Conservation (phyloP, 2,888 invertebrate species). For the Andricus quercusramuli region DNA sequence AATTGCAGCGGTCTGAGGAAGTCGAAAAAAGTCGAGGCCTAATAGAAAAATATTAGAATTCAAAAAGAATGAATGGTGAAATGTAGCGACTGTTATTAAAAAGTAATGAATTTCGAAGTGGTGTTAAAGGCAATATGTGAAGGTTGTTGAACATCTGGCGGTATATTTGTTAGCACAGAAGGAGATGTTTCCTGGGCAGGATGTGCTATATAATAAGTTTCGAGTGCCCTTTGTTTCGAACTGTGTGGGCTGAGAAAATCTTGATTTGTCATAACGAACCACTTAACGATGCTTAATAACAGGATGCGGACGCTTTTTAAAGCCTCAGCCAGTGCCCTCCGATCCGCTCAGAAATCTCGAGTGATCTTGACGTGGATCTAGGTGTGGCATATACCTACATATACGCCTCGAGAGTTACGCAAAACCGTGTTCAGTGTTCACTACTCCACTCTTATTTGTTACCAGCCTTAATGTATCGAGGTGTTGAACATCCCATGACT, state of each 20-base stretch:
- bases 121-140: constrained; percentile 18
- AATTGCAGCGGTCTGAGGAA: not conserved
- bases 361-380: constrained; percentile 57
- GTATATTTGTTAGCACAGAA: constrained; percentile 25
- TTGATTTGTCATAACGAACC: constrained; percentile 45
- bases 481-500: constrained; percentile 26
- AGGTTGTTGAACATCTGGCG: constrained; percentile 30
- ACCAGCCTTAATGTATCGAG: constrained; percentile 46
- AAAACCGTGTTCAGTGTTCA: constrained; percentile 59
- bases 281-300: constrained; percentile 56
- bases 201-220: constrained; percentile 37
- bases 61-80: constrained; percentile 4
- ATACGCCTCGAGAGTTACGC: constrained; percentile 57
- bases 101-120: constrained; percentile 20
- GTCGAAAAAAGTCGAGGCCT: not conserved
- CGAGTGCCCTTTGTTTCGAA: constrained; percentile 39
- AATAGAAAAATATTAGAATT: not conserved
- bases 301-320: constrained; percentile 55
- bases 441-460: constrained; percentile 51
- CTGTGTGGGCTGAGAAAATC: constrained; percentile 41
- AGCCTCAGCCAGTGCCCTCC: constrained; percentile 54
- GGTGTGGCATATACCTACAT: constrained; percentile 56
- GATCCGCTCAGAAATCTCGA: constrained; percentile 54
- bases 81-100: constrained; percentile 31
- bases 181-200: constrained; percentile 32